Base-by-base conservation (phyloP, 2,797 vertebrate genomes). In the Denticeps clupeoides region DNA sequence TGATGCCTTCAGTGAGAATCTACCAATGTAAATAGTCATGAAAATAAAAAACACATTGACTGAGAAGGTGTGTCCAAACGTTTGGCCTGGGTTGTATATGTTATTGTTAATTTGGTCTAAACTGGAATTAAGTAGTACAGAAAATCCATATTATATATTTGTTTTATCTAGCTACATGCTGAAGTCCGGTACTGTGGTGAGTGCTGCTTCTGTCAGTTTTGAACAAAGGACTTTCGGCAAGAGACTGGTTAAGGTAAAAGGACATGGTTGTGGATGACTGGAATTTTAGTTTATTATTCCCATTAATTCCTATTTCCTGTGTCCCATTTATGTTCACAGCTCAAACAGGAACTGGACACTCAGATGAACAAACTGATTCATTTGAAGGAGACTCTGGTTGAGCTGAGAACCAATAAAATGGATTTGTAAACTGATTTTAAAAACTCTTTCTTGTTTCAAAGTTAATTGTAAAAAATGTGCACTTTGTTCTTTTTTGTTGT, bases 121-220 rank as follows among this genome's bases (percentile, higher is more conserved):
- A n/a, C n/a, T n/a, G n/a, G n/a, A n/a, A n/a, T n/a, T n/a, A n/a
- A n/a, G n/a, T n/a, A n/a, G n/a, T n/a, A n/a, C n/a, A n/a, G n/a
- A n/a, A n/a, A n/a, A n/a, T n/a, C n/a, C n/a, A n/a, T 16, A 2
- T 2, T n/a, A 5, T 38, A 2, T 40, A 4, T 29, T 23, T 3
- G 3, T 8, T 15, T 15, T 63, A 27, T 76, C 21, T 65, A 97
- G 93, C 68, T 96, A 93, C 50, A 18, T 81, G 50, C 72, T 96
- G 46, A 63, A 73, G 74, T 80, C 62, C 19, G 66, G 79, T 55
- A 64, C 49, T 0, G 49, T 81, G 61, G 58, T 86, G 55, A 80
- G 76, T 56, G 86, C 86, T 3, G 79, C 84, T 18, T 58, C 74
- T 9, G 40, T 92, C 45, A 51, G 63, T 19, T 88, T 90, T 76